A percentile compares a stretch with the other conserved stretches of the same genome.
Conservation (phyloP, 2,888 invertebrate genomes). For the Papilio demoleus region DNA sequence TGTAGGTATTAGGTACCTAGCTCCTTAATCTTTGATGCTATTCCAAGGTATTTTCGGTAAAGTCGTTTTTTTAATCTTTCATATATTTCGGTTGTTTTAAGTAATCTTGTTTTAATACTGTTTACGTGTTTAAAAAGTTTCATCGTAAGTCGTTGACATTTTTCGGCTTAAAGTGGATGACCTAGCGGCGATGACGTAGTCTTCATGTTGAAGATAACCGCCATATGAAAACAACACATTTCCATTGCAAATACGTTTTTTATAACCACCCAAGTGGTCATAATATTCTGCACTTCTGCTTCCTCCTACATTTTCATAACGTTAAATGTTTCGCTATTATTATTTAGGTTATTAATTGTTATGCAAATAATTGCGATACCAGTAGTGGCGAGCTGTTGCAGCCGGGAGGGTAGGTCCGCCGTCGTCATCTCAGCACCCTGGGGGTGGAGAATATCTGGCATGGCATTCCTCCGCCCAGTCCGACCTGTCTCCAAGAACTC, state of each 20-base stretch:
- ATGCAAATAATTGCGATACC: neutral
- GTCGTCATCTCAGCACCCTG: slow-evolving; percentile 88
- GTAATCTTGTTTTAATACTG: no score
- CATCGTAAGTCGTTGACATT: slow-evolving; percentile 8
- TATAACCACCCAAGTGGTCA: neutral
- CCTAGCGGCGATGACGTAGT: slow-evolving; percentile 2
- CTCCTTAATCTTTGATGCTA: no score
- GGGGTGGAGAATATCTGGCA: slow-evolving; percentile 92
- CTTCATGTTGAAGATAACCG: neutral
- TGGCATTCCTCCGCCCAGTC: slow-evolving; percentile 93
- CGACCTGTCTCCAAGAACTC: slow-evolving; percentile 94
- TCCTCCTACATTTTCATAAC: no score
- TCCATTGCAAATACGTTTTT: neutral
- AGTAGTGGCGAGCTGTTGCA: slow-evolving; percentile 87
- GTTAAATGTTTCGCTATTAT: neutral
- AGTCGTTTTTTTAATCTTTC: no score
- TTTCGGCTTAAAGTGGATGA: slow-evolving; percentile 3
- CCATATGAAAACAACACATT: neutral
- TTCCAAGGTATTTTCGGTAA: no score
- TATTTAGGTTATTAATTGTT: neutral
- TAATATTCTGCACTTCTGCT: neutral
- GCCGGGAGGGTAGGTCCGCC: slow-evolving; percentile 89
- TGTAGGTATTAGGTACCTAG: no score
- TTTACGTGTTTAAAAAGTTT: neutral
- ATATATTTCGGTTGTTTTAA: no score